phyloP scores from a whole-genome alignment of 2,888 invertebrate genomes.

The Lottia gigantea region DNA sequence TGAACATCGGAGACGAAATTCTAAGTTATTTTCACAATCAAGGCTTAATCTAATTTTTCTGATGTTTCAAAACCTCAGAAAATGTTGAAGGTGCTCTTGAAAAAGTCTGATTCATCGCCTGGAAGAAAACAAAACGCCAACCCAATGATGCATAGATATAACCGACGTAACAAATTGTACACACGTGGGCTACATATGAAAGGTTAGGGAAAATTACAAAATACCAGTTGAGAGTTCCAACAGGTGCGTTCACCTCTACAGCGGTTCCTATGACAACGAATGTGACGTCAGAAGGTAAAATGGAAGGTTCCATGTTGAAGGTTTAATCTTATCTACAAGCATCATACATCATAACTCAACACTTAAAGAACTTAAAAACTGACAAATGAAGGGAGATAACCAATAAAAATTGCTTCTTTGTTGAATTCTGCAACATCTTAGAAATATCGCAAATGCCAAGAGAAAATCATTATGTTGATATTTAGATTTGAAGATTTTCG shows the following conservation, averaged over 20 bases:
- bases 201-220: constrained; percentile 6
- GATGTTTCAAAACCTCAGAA: too few species aligned
- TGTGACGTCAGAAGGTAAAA: not conserved
- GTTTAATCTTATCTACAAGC: not conserved
- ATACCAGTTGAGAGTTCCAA: not conserved
- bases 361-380: too few species aligned
- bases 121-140: not conserved
- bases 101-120: not conserved
- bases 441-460: too few species aligned
- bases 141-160: not conserved
- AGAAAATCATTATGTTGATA: too few species aligned
- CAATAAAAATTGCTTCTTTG: too few species aligned
- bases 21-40: too few species aligned
- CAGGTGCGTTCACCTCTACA: constrained; percentile 8
- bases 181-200: constrained; percentile 3
- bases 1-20: too few species aligned
- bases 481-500: too few species aligned
- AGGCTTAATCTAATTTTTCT: too few species aligned
- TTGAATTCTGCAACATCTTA: too few species aligned
- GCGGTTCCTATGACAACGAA: not conserved
- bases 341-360: not conserved
- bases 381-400: too few species aligned
- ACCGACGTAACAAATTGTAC: not conserved
- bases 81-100: too few species aligned
- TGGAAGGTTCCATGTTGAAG: not conserved